A percentile compares a stretch with the other conserved stretches of the same genome.
These are phyloP conservation scores for Gephyroberyx darwinii DNA, from an alignment of 2,797 vertebrate species.

Conservation along the genomic window DNA sequence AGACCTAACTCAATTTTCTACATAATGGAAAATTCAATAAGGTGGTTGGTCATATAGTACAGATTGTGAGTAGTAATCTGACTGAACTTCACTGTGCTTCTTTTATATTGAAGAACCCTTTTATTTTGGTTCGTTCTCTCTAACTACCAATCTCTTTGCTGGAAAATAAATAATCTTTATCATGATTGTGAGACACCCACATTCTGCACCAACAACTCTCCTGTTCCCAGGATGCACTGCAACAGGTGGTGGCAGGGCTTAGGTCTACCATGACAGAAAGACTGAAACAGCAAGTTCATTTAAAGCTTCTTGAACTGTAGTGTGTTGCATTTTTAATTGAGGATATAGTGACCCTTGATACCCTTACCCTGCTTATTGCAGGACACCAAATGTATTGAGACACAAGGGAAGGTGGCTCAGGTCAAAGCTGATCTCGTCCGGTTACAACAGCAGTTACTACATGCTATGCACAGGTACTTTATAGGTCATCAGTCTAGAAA, in stretches of 20 bases:
- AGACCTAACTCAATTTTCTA: slow-evolving; percentile 53
- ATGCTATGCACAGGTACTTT: slow-evolving; percentile 60
- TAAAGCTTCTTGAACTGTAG: background rate
- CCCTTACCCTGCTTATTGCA: background rate
- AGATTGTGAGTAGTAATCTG: background rate
- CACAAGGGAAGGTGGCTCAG: slow-evolving; percentile 23
- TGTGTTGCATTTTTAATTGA: background rate
- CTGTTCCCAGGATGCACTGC: slow-evolving; percentile 60
- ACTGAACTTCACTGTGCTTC: too few relatives aligned
- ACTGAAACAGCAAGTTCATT: slow-evolving; percentile 27
- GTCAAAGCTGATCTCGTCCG: slow-evolving; percentile 47
- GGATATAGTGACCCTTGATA: background rate
- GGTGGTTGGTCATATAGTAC: slow-evolving; percentile 10
- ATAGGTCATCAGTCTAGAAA: background rate
- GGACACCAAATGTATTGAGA: background rate
- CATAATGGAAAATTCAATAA: slow-evolving; percentile 34
- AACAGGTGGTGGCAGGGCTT: slow-evolving; percentile 42
- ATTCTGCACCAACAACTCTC: slow-evolving; percentile 48
- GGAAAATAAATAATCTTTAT: background rate
- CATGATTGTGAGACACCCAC: slow-evolving; percentile 30
- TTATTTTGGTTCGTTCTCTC: background rate
- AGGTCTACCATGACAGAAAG: slow-evolving; percentile 33
- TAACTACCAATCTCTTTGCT: background rate
- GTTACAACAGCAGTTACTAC: slow-evolving; percentile 51
- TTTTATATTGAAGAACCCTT: too few relatives aligned